Conservation (phyloP, 2,113 vertebrate genomes). For the Grantiella picta region DNA sequence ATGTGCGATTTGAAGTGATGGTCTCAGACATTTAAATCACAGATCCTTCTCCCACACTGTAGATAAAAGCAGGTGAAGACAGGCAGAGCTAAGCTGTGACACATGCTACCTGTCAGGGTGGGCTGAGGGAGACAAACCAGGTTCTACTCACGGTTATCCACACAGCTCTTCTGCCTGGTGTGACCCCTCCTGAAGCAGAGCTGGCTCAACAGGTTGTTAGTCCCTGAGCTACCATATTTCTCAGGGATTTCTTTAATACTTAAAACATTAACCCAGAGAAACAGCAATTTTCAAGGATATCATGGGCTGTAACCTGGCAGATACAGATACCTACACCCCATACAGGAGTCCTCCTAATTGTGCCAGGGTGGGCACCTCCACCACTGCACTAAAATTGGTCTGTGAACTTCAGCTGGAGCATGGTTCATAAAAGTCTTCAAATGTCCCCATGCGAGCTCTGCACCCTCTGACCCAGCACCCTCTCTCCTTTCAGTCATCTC, state of each 20-base stretch:
- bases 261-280: not conserved
- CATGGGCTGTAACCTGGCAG: not conserved
- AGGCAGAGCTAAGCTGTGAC: not conserved
- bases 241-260: not conserved
- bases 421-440: not conserved
- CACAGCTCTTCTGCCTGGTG: accelerated
- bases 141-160: not conserved
- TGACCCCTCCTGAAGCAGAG: not conserved
- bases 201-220: not conserved
- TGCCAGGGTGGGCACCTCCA: not conserved
- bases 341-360: not conserved
- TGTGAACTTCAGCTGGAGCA: not conserved
- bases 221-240: not conserved
- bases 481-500: not conserved
- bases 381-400: not conserved
- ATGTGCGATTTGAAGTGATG: not conserved
- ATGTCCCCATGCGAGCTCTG: not conserved
- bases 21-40: constrained; percentile 27
- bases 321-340: not conserved
- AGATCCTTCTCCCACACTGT: not conserved
- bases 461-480: not conserved
- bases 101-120: not conserved
- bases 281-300: not conserved
- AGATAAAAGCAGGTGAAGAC: constrained; percentile 2
- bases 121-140: not conserved